Conservation (phyloP, 2,797 vertebrate species). For the Borostomias antarcticus region DNA sequence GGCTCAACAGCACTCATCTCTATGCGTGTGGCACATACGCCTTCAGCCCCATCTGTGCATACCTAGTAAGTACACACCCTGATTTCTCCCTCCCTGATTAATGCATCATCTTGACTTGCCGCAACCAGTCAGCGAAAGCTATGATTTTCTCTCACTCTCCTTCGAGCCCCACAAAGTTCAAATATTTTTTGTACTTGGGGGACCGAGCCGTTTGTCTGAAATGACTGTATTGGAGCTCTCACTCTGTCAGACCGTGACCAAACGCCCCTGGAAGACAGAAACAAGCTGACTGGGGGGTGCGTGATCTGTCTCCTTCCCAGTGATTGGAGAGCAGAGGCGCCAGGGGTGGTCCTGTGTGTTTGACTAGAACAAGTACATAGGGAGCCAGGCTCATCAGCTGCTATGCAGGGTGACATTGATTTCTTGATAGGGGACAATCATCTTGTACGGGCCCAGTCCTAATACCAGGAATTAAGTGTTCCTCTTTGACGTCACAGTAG, state of each 20-base stretch:
- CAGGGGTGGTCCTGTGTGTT: conserved; percentile 17
- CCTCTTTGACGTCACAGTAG: conserved; percentile 55
- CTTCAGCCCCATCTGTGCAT: conserved; percentile 90
- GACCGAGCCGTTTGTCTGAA: conserved; percentile 25
- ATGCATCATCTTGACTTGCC: conserved; percentile 10
- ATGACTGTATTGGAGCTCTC: conserved; percentile 41
- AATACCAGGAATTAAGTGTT: conserved; percentile 45
- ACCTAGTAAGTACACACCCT: conserved; percentile 89
- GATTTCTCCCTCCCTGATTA: conserved; percentile 10
- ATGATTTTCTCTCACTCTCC: conserved; percentile 5
- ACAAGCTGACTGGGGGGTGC: conserved; percentile 46
- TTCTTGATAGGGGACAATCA: conserved; percentile 34
- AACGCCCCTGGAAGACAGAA: conserved; percentile 46
- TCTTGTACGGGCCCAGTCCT: conserved; percentile 29
- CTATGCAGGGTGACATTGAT: conserved; percentile 46
- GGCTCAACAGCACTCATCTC: conserved; percentile 88
- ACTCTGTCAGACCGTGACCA: conserved; percentile 38
- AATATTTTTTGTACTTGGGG: neutral
- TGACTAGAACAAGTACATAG: conserved; percentile 27
- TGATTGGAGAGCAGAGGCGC: conserved; percentile 12
- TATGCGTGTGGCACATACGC: conserved; percentile 92
- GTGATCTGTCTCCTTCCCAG: conserved; percentile 38
- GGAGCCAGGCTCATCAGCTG: conserved; percentile 41
- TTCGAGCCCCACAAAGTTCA: neutral
- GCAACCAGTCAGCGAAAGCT: conserved; percentile 1